A percentile compares a stretch with the other conserved stretches of the same genome.
These are phyloP conservation scores for Anoncus sp. DNA, from an alignment of 2,888 invertebrate genomes.

Conservation along the genomic window DNA sequence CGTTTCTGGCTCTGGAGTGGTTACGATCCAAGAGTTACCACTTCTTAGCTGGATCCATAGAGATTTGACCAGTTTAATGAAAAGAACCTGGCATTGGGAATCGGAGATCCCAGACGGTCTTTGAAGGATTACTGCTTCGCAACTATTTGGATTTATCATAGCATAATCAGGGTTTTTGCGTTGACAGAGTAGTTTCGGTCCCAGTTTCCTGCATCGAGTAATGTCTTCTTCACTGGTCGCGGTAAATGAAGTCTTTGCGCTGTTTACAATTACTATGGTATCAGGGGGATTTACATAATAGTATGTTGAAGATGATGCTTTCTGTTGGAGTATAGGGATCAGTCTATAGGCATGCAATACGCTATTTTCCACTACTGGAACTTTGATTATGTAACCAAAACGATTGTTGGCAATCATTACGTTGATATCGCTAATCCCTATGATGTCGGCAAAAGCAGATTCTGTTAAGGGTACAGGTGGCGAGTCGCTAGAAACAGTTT, in stretches of 20 bases:
- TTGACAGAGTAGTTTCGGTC: slow-evolving; percentile 3
- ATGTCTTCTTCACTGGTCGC: neutral
- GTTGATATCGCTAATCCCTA: slow-evolving; percentile 13
- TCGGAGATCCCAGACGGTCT: neutral
- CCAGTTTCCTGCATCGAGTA: neutral
- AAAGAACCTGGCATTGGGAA: slow-evolving; percentile 15
- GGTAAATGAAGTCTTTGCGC: slow-evolving; percentile 1
- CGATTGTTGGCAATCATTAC: slow-evolving; percentile 21
- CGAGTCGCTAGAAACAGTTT: neutral
- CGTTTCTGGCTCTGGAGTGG: neutral
- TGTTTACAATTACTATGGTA: neutral
- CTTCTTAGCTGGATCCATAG: slow-evolving; percentile 12
- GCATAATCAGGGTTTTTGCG: slow-evolving; percentile 9
- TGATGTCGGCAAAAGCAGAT: neutral
- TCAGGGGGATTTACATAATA: slow-evolving; percentile 6
- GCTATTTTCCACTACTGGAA: slow-evolving; percentile 8
- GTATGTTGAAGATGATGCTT: neutral
- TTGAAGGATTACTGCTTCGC: slow-evolving; percentile 24
- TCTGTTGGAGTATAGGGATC: slow-evolving; percentile 14
- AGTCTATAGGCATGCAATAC: slow-evolving; percentile 16
- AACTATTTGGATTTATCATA: slow-evolving; percentile 20
- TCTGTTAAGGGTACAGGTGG: slow-evolving; percentile 20
- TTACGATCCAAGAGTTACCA: slow-evolving; percentile 21
- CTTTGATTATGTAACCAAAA: slow-evolving; percentile 25
- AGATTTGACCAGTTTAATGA: slow-evolving; percentile 4